Base-by-base conservation (phyloP, 2,888 invertebrate genomes). In the Taphrorychus bicolor region DNA sequence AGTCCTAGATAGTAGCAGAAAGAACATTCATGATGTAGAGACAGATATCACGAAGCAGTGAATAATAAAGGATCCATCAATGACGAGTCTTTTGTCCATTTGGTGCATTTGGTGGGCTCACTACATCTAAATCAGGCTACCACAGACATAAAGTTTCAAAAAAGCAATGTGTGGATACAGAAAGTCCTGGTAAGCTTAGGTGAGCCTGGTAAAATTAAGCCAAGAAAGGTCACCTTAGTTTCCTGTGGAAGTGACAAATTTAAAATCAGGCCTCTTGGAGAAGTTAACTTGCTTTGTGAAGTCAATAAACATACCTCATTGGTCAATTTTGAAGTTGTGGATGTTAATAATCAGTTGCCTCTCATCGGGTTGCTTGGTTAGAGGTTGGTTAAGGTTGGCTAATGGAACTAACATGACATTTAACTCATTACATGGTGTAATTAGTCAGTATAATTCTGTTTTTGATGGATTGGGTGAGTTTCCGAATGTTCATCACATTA, bases 191-290 rank as follows among this genome's bases (percentile, higher is more conserved):
- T 32, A 7, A 32, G 32, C 11, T 5, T 5, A 32, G 32, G 7
- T 32, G 7, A 32, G 32, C n/a, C n/a, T n/a, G n/a, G n/a, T n/a
- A n/a, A n/a, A n/a, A n/a, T n/a, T n/a, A n/a, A n/a, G n/a, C n/a
- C n/a, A n/a, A n/a, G n/a, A 3, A 57, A 24, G n/a, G 19, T 61
- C 14, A 62, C 59, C 21, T 32, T 71, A 18, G 41, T 64, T 7
- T 48, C 71, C 19, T 69, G 66, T 69, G 66, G 70, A 24, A 64
- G 59, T 58, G 19, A 16, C 42, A 17, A 60, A 1, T 68, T 65
- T 49, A 71, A 56, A 58, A 57, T 71, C 18, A 71, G 56, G 41
- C 59, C 64, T n/a, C 2, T 60, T 18, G 70, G 71, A 19, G 48
- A 59, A 42, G 51, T 70, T 17, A 24, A 9, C 14, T 56, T 70